Conservation (phyloP, 2,113 vertebrate species). For the Neomonachus schauinslandi region DNA sequence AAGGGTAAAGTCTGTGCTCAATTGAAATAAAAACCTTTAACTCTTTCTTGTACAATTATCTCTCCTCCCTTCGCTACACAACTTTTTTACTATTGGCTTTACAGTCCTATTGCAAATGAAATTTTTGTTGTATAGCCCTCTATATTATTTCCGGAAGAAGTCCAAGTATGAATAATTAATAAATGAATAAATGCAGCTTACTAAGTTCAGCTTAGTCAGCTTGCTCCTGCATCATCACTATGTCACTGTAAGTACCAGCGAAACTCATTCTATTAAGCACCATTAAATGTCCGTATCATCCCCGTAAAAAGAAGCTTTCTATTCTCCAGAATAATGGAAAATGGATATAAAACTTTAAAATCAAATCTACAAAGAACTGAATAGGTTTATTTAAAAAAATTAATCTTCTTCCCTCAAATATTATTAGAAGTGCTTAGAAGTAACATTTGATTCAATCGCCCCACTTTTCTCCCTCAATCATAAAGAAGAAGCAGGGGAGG, state of each 20-base stretch:
- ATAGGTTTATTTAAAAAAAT: background rate
- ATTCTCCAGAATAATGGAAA: background rate
- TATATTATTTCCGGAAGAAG: constrained; percentile 52
- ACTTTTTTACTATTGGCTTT: background rate
- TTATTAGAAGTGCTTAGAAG: background rate
- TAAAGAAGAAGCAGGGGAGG: background rate
- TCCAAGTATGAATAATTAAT: constrained; percentile 70
- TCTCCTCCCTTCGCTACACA: background rate
- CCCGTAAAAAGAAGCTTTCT: constrained; percentile 19
- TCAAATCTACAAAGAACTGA: background rate
- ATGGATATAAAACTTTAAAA: background rate
- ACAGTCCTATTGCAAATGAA: background rate
- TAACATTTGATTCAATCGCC: background rate
- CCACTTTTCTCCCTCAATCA: background rate
- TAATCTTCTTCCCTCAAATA: background rate
- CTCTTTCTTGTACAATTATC: background rate
- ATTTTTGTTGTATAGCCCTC: background rate
- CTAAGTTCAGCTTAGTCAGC: constrained; percentile 45
- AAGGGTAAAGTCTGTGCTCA: background rate
- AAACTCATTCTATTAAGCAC: background rate
- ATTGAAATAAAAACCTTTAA: background rate
- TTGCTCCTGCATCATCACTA: background rate
- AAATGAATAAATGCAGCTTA: background rate
- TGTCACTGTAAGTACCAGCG: background rate
- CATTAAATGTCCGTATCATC: background rate